Percentiles rank a stretch among this genome's conserved stretches.
Evolutionary conservation across 2,888 invertebrate genomes (phyloP).

Genomic region (Lysandra coridon): DNA sequence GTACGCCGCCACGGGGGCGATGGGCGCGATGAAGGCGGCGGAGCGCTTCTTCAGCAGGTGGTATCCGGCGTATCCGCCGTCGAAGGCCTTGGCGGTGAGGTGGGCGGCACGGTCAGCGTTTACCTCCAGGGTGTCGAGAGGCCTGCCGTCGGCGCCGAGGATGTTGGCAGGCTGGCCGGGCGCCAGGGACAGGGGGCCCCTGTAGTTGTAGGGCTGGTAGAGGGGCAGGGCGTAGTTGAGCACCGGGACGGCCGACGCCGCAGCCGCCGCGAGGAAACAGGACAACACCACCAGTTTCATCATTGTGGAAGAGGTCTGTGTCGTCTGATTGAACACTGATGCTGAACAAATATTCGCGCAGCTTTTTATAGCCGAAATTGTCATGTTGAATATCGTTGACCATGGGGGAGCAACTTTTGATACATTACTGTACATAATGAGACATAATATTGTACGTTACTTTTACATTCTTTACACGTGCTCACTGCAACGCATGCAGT

Average conservation of each 20-base stretch:
- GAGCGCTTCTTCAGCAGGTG: slow-evolving; percentile 60
- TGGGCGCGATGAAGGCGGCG: slow-evolving; percentile 40
- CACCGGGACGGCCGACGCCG: slow-evolving; percentile 53
- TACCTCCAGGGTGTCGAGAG: slow-evolving; percentile 70
- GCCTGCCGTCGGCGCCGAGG: slow-evolving; percentile 67
- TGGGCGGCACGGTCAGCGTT: slow-evolving; percentile 72
- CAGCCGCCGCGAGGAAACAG: slow-evolving; percentile 80
- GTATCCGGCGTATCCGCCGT: slow-evolving; percentile 51
- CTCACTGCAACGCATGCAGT: neutral
- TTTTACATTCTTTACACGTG: neutral
- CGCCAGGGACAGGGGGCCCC: slow-evolving; percentile 67
- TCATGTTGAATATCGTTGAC: slow-evolving; percentile 54
- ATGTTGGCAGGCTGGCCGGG: slow-evolving; percentile 72
- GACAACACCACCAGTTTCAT: slow-evolving; percentile 82
- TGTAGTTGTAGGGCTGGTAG: slow-evolving; percentile 55
- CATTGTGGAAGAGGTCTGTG: slow-evolving; percentile 75
- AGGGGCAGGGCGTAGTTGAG: neutral
- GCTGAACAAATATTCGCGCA: slow-evolving; percentile 44
- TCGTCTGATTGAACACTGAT: slow-evolving; percentile 67
- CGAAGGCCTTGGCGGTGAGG: slow-evolving; percentile 61
- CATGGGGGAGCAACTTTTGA: slow-evolving; percentile 65
- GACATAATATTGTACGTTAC: neutral
- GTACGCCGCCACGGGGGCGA: slow-evolving; percentile 39
- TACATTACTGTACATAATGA: neutral
- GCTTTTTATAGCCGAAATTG: slow-evolving; percentile 59